Conservation (phyloP, 1,140 invertebrate genomes). For the Penaeus vannamei region DNA sequence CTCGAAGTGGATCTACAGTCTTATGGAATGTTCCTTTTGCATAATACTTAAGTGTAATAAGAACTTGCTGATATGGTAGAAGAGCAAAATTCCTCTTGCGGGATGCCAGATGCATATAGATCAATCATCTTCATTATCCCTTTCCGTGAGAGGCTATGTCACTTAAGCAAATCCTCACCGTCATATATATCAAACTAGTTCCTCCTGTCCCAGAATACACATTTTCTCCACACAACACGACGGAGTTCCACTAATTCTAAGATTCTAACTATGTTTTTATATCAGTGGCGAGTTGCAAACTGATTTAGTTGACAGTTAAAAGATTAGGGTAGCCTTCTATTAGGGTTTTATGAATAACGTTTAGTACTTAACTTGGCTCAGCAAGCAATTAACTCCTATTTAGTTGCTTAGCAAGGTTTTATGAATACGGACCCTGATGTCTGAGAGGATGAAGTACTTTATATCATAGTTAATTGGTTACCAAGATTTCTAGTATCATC, state of each 20-base stretch:
- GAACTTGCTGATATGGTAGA: neutral
- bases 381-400: neutral
- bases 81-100: neutral
- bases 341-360: slow-evolving; percentile 9
- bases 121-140: neutral
- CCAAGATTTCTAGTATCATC: no score
- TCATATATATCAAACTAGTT: neutral
- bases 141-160: neutral
- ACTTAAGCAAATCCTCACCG: neutral
- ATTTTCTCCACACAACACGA: neutral
- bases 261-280: neutral
- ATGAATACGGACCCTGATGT: neutral
- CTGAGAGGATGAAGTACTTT: no score
- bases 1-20: neutral
- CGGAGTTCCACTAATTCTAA: slow-evolving; percentile 3
- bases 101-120: neutral
- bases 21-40: neutral
- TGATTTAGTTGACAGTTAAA: neutral
- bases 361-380: neutral
- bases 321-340: neutral
- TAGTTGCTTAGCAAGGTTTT: slow-evolving; percentile 14
- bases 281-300: neutral
- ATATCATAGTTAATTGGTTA: no score
- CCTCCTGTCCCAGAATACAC: neutral
- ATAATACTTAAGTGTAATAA: neutral